A percentile compares a stretch with the other conserved stretches of the same genome.
Conservation (phyloP, 2,888 invertebrate species). For the Macrophya annulata region DNA sequence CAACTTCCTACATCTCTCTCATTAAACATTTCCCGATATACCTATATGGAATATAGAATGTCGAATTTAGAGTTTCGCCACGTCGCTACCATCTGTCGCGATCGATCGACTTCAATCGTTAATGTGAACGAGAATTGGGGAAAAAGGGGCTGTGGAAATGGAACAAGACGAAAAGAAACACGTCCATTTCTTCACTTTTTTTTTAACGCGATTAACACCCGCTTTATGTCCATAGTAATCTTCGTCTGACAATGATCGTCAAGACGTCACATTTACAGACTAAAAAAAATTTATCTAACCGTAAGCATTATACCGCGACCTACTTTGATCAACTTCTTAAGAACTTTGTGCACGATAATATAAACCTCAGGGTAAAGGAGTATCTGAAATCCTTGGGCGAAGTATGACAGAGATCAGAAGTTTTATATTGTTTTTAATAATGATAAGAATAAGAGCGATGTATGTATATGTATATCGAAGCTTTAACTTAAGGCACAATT, state of each 20-base stretch:
- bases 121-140: conserved; percentile 70
- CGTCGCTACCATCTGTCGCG: conserved; percentile 76
- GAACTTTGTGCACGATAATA: not conserved
- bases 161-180: conserved; percentile 19
- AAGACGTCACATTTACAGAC: not conserved
- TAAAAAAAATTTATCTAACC: not conserved
- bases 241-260: not conserved
- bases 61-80: conserved; percentile 68
- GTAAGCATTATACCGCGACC: not conserved
- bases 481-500: not conserved
- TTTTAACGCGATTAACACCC: not conserved
- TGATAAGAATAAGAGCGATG: not conserved
- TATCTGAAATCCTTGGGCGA: not conserved
- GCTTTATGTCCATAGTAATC: not conserved
- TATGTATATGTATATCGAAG: not conserved
- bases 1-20: conserved; percentile 59
- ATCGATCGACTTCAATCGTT: conserved; percentile 75
- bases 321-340: conserved; percentile 18
- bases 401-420: not conserved
- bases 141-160: conserved; percentile 26
- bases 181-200: not conserved
- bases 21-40: conserved; percentile 73
- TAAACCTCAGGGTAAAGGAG: not conserved
- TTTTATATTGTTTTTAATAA: not conserved
- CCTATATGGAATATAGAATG: conserved; percentile 16